Evolutionary conservation across 1,140 invertebrate species (phyloP).

Genomic region (Calephelis nemesis): DNA sequence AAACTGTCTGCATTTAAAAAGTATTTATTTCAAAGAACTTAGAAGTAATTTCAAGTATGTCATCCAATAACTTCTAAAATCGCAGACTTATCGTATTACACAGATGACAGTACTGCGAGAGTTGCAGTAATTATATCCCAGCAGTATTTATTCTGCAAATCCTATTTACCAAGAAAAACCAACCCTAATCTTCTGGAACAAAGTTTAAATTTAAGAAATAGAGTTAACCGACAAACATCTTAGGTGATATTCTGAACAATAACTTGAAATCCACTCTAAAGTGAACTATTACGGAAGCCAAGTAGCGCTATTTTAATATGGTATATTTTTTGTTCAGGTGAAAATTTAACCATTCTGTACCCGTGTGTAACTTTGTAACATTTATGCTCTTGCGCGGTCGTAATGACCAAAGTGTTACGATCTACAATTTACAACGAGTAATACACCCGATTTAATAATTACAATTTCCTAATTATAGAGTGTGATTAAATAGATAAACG

Average conservation of each 20-base stretch:
- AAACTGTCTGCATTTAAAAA: no score
- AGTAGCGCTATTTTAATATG: conserved; percentile 24
- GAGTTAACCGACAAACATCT: background rate
- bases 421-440: no score
- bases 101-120: conserved; percentile 39
- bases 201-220: conserved; percentile 27
- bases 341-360: background rate
- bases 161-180: conserved; percentile 16
- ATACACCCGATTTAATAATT: no score
- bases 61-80: conserved; percentile 2
- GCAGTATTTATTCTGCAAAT: conserved; percentile 37
- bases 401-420: no score
- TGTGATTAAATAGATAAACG: no score
- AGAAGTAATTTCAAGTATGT: background rate
- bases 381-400: no score
- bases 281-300: conserved; percentile 35
- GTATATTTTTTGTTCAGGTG: conserved; percentile 16
- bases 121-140: conserved; percentile 41
- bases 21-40: no score
- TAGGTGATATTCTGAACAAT: conserved; percentile 45
- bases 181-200: conserved; percentile 23
- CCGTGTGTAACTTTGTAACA: no score
- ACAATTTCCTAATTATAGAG: no score
- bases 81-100: conserved; percentile 38
- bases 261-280: conserved; percentile 37